phyloP scores from a whole-genome alignment of 2,113 vertebrate species.

The Mesitornis unicolor region DNA sequence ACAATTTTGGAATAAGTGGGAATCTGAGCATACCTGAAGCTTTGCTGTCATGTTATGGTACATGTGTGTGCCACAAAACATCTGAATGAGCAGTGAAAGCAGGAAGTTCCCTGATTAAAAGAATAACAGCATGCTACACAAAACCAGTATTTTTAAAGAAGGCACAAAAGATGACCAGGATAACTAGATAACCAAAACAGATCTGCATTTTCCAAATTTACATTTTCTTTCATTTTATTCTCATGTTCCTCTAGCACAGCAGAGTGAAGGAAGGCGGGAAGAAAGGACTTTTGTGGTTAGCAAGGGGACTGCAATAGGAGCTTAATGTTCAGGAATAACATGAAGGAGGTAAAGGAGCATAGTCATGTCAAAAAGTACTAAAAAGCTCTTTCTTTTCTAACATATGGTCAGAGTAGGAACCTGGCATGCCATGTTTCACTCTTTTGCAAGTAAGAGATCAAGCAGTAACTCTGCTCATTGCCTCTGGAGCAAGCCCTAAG shows the following conservation, averaged over 20 bases:
- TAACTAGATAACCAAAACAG: background rate
- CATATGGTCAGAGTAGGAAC: background rate
- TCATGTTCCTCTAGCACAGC: background rate
- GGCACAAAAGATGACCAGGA: background rate
- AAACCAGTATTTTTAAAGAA: background rate
- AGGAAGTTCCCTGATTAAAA: background rate
- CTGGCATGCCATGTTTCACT: background rate
- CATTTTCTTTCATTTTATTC: background rate
- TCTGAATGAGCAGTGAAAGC: background rate
- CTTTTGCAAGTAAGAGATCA: background rate
- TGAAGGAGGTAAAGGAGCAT: background rate
- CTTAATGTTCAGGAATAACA: background rate
- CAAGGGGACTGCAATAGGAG: background rate
- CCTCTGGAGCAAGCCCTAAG: background rate
- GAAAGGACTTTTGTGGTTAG: background rate
- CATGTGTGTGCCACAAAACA: background rate
- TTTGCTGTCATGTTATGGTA: background rate
- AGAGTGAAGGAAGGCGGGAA: background rate
- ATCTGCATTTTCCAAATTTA: background rate
- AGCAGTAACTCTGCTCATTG: background rate
- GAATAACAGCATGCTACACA: background rate
- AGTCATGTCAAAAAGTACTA: background rate
- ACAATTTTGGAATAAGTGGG: constrained; percentile 2
- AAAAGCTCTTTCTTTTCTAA: background rate
- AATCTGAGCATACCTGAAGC: background rate